Percentiles rank a stretch among this genome's conserved stretches.
These are phyloP conservation scores for Hylaeus anthracinus DNA, from an alignment of 1,140 invertebrate genomes.

Conservation along the genomic window DNA sequence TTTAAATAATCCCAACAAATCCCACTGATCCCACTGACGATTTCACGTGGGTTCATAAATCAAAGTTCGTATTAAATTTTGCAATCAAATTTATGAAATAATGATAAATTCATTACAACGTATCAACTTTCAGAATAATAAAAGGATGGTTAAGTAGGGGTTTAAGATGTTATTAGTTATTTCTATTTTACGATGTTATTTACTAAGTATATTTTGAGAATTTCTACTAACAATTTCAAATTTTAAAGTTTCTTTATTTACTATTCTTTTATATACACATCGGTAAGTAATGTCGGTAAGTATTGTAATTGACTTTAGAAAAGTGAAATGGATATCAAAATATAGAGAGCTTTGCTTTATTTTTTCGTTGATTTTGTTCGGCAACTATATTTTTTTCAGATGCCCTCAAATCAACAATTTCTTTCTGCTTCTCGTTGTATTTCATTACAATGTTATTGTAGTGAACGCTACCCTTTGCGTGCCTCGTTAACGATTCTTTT, in stretches of 20 bases:
- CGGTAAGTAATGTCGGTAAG: background rate
- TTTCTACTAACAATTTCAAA: background rate
- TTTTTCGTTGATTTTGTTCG: conserved; percentile 87
- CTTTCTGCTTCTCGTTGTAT: conserved; percentile 83
- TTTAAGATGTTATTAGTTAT: no score
- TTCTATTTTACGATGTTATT: no score
- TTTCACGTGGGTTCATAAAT: background rate
- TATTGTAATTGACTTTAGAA: conserved; percentile 25
- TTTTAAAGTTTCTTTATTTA: conserved; percentile 18
- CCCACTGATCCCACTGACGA: no score
- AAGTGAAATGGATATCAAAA: conserved; percentile 80
- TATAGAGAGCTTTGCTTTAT: conserved; percentile 85
- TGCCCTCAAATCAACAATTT: conserved; percentile 83
- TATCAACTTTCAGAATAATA: no score
- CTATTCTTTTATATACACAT: conserved; percentile 30
- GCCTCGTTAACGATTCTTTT: conserved; percentile 84
- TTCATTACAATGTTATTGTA: conserved; percentile 83
- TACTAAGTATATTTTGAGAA: background rate
- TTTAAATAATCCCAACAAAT: background rate
- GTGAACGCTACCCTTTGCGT: conserved; percentile 81
- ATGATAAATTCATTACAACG: no score
- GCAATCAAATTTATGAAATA: no score
- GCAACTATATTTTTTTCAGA: conserved; percentile 84
- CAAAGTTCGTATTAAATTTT: background rate
- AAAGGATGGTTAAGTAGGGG: no score